These are phyloP conservation scores for Protobothrops flavoviridis DNA, from an alignment of 2,113 vertebrate species.

Conservation along the genomic window DNA sequence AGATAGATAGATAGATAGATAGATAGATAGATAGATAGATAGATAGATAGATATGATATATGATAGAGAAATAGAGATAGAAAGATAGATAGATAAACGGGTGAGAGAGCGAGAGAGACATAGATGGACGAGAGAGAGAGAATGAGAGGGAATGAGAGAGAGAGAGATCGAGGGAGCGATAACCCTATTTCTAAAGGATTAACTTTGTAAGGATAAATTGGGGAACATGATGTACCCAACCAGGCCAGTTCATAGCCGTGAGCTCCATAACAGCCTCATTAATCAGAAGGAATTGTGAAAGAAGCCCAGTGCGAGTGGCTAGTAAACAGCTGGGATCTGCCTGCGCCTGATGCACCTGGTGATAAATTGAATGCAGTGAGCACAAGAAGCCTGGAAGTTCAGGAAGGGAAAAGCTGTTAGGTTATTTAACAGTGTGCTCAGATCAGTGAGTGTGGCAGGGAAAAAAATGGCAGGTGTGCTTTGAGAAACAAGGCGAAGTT, in stretches of 20 bases:
- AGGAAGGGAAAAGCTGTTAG: not conserved
- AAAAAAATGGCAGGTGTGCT: not conserved
- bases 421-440: not conserved
- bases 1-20: too few relatives aligned
- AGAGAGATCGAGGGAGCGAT: not conserved
- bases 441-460: not conserved
- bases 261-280: not conserved
- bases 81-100: too few relatives aligned
- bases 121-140: too few relatives aligned
- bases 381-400: not conserved
- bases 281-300: not conserved
- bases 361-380: not conserved
- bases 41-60: too few relatives aligned
- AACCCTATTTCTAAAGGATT: not conserved
- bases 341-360: too few relatives aligned
- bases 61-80: too few relatives aligned
- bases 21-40: too few relatives aligned
- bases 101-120: too few relatives aligned
- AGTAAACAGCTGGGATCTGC: not conserved
- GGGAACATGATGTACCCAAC: not conserved
- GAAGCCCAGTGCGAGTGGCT: not conserved
- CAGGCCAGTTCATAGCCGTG: not conserved
- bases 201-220: not conserved
- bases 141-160: too few relatives aligned
- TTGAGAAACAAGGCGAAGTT: not conserved